These are phyloP conservation scores for Indicator maculatus DNA, from an alignment of 2,113 vertebrate genomes.

Conservation along the genomic window DNA sequence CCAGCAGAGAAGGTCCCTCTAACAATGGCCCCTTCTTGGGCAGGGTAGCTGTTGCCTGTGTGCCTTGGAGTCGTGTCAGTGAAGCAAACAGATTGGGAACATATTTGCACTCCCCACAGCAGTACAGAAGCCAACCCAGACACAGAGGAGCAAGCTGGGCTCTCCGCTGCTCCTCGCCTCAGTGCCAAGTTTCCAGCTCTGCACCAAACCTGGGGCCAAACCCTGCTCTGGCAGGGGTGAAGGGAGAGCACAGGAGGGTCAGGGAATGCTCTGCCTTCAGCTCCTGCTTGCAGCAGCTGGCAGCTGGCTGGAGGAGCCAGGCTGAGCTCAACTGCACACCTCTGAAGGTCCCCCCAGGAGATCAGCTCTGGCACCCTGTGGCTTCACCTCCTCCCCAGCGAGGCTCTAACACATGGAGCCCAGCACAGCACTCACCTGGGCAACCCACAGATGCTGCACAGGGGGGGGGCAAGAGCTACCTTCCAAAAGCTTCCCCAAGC, in stretches of 20 bases:
- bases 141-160: slow-evolving; percentile 45
- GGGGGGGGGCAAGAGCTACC: neutral
- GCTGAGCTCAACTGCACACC: neutral
- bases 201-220: slow-evolving; percentile 1
- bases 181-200: slow-evolving; percentile 28
- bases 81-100: slow-evolving; percentile 56
- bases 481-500: neutral
- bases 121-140: slow-evolving; percentile 31
- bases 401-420: accelerated
- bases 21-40: slow-evolving; percentile 66
- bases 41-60: slow-evolving; percentile 11
- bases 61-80: slow-evolving; percentile 42
- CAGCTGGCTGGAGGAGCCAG: neutral
- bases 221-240: neutral
- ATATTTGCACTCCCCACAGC: slow-evolving; percentile 57
- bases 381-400: neutral
- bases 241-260: neutral
- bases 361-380: neutral
- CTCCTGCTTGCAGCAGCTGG: neutral
- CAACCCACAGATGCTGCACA: neutral
- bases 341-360: neutral
- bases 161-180: slow-evolving; percentile 1
- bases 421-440: neutral
- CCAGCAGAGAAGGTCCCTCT: neutral
- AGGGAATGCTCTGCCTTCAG: neutral